These are phyloP conservation scores for Scylla paramamosain DNA, from an alignment of 1,140 invertebrate genomes.

Conservation along the genomic window DNA sequence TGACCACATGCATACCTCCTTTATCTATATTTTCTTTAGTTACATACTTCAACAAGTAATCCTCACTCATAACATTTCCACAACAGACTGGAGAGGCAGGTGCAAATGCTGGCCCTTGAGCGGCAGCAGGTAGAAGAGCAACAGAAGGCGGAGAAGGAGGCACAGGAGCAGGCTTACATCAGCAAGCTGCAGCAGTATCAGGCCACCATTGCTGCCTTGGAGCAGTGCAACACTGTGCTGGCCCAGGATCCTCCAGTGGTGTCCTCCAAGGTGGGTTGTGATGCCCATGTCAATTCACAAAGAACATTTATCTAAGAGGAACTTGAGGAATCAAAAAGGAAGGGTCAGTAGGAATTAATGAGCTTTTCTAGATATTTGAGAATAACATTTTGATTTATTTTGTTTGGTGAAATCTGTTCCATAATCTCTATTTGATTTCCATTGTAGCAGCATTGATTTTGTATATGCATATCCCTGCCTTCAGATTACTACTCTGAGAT, in stretches of 20 bases:
- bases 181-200: slow-evolving; percentile 71
- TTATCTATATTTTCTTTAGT: too few relatives aligned
- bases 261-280: slow-evolving; percentile 17
- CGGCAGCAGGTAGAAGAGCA: slow-evolving; percentile 56
- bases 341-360: too few relatives aligned
- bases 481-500: not conserved
- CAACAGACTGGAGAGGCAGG: slow-evolving; percentile 61
- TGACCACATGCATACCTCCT: too few relatives aligned
- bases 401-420: not conserved
- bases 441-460: not conserved
- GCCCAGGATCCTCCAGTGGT: slow-evolving; percentile 27
- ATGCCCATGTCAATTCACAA: too few relatives aligned
- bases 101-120: slow-evolving; percentile 52
- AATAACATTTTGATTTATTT: not conserved
- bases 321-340: too few relatives aligned
- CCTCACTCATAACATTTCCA: too few relatives aligned
- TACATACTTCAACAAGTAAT: too few relatives aligned
- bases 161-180: slow-evolving; percentile 56
- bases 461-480: not conserved
- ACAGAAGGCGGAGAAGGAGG: slow-evolving; percentile 58
- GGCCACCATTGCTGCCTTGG: slow-evolving; percentile 71
- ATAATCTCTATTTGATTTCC: not conserved
- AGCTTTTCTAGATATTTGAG: too few relatives aligned
- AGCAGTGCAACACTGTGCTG: slow-evolving; percentile 31
- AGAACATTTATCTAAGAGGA: not conserved